Percentiles rank a stretch among this genome's conserved stretches.
phyloP scores from a whole-genome alignment of 2,888 invertebrate genomes.

The Harpagoxenus sublaevis region DNA sequence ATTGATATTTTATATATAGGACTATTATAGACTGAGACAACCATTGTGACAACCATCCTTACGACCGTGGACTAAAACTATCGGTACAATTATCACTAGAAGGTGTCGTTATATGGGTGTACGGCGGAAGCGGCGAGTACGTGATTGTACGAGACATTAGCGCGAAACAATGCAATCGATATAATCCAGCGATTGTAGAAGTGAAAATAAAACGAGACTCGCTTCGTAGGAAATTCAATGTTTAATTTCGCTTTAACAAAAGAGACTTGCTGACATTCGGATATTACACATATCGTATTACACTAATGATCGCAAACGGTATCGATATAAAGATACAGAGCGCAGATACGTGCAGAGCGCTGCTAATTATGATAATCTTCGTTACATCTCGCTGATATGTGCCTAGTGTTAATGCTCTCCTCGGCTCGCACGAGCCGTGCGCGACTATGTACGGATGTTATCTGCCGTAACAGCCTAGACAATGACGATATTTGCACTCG shows the following conservation, averaged over 20 bases:
- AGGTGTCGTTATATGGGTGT: conserved; percentile 56
- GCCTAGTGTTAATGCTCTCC: conserved; percentile 66
- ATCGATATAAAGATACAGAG: conserved; percentile 55
- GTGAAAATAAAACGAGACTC: conserved; percentile 9
- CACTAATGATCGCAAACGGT: conserved; percentile 60
- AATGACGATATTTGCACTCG: conserved; percentile 73
- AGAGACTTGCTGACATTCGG: conserved; percentile 23
- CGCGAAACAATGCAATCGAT: not conserved
- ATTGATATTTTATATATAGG: conserved; percentile 16
- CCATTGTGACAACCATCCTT: conserved; percentile 65
- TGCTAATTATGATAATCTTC: conserved; percentile 61
- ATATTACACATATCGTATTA: conserved; percentile 44
- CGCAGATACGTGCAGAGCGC: conserved; percentile 47
- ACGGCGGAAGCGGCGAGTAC: not conserved
- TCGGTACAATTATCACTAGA: conserved; percentile 69
- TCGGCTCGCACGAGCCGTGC: conserved; percentile 1
- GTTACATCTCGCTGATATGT: conserved; percentile 76
- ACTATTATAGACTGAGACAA: conserved; percentile 65
- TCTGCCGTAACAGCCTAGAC: conserved; percentile 60
- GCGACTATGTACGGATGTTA: conserved; percentile 30
- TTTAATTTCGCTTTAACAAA: conserved; percentile 54
- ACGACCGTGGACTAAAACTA: conserved; percentile 65
- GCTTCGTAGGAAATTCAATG: conserved; percentile 43
- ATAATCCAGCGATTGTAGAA: conserved; percentile 14
- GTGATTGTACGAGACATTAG: not conserved